Evolutionary conservation across 2,888 invertebrate species (phyloP), one percentile per base, ranked within the genome.

Genomic region (Cecidostiba fungosa): DNA sequence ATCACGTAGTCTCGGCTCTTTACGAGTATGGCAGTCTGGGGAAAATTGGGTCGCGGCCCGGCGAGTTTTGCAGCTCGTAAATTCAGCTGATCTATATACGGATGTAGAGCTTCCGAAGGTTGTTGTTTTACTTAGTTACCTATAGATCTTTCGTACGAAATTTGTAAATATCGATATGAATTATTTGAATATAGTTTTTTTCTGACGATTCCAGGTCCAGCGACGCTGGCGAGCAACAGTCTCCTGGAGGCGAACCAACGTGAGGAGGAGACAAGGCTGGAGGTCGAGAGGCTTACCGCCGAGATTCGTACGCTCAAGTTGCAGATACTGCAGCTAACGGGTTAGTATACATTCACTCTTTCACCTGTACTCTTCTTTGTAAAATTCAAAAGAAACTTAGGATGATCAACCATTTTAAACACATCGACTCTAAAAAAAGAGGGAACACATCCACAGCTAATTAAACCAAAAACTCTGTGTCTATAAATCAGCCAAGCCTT

Each of bases 271-370:
- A 95, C 95, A 88, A 93, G 94, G 72, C 94, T 94, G 85, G 95
- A 95, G 93, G 95, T 96, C 54, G 95, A 95, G 85, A 94, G 95
- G 81, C 94, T 96, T 54, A 95, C 95, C 36, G 94, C 95, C 16
- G 95, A 96, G 92, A 95, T 96, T 90, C 94, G 95, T 85, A 94
- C 94, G 16, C 93, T 96, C 82, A 95, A 95, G 91, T 92, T 95
- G 82, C 95, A 95, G 91, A 93, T 95, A 82, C 92, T 95, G 77
- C 95, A 95, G 89, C 92, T 95, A 85, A 94, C 95, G 88, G 95
- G 95, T 95, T 73, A 86, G 88, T 84, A 83, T 62, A 79, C 73
- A 54, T 66, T 26, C 47, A 39, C n/a, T 23, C 12, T 39, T 19
- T 32, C 14, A 26, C 6, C 1, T 1, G 74, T 74, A 50, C 5